Evolutionary conservation across 1,140 invertebrate species (phyloP), one percentile per base, ranked within the genome.

Genomic region (Nasonia giraulti): DNA sequence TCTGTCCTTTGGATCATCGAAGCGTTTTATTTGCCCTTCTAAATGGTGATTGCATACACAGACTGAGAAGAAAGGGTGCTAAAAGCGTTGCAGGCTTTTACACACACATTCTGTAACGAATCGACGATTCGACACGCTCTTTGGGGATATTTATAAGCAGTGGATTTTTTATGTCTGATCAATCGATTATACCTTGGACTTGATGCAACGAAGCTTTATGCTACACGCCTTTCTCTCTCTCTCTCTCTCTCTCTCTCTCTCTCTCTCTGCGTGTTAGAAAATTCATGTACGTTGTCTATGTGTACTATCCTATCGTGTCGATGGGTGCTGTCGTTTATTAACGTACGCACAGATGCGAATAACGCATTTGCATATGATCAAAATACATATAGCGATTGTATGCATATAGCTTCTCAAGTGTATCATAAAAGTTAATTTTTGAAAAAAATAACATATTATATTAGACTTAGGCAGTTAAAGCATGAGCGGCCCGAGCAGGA

Each of bases 91-190:
- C 17, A 33, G 44, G 50, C 12, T 20, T 20, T 55, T 55, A 50
- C 23, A 55, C n/a, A 78, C n/a, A 78, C 84, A 77, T 81, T 75
- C 78, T 77, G 84, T 80, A 33, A 81, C 84, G 47, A 85, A 85
- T 85, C 62, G 73, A 37, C 23, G 69, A 85, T 85, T 85, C 55
- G 79, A 76, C 33, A 33, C 76, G 73, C 79, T 33, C 47, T 85
- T 79, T 44, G 55, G 79, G 11, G 68, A 81, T 85, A 85, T 85
- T 85, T 85, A 81, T 69, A 76, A 76, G 84, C 71, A 69, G 33
- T 4, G 71, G 71, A 23, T 76, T 77, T 80, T 84, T 80, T 84
- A 80, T 75, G 66, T 27, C 8, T 20, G 71, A 74, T 81, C 84
- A 77, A 85, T 85, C 84, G 84, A 85, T 84, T 84, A 17, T 50